Conservation (phyloP, 1,140 invertebrate genomes). For the Tetramorium parvispinum region DNA sequence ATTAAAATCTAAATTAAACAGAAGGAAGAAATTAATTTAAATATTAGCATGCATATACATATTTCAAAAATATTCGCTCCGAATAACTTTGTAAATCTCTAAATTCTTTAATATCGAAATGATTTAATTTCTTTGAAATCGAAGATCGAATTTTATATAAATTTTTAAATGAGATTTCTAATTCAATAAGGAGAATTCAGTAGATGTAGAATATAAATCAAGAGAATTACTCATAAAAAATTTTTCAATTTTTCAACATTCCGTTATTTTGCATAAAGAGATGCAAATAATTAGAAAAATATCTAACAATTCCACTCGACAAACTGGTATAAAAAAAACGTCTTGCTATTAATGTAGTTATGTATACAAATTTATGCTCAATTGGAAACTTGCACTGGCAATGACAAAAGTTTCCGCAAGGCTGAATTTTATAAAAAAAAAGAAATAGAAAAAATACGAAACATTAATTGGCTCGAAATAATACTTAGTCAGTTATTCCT, state of each 20-base stretch:
- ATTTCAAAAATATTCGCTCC: neutral
- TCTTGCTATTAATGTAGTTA: neutral
- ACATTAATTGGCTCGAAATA: neutral
- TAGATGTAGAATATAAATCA: neutral
- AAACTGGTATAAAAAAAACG: neutral
- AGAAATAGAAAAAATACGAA: neutral
- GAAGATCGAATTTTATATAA: neutral
- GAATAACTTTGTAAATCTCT: neutral
- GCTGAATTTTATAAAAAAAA: neutral
- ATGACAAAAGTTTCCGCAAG: neutral
- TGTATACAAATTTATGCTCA: slow-evolving; percentile 10
- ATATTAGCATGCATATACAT: neutral
- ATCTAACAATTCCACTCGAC: neutral
- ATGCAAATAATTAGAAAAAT: neutral
- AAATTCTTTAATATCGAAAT: neutral
- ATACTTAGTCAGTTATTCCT: neutral
- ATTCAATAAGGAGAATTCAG: neutral
- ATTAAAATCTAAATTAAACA: neutral
- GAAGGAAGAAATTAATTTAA: neutral
- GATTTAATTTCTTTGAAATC: neutral
- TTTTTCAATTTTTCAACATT: neutral
- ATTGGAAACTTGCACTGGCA: neutral
- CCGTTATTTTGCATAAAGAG: neutral
- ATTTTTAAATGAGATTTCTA: neutral
- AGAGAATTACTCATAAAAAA: neutral